Conservation (phyloP, 2,797 vertebrate species). For the Cyclopterus lumpus region DNA sequence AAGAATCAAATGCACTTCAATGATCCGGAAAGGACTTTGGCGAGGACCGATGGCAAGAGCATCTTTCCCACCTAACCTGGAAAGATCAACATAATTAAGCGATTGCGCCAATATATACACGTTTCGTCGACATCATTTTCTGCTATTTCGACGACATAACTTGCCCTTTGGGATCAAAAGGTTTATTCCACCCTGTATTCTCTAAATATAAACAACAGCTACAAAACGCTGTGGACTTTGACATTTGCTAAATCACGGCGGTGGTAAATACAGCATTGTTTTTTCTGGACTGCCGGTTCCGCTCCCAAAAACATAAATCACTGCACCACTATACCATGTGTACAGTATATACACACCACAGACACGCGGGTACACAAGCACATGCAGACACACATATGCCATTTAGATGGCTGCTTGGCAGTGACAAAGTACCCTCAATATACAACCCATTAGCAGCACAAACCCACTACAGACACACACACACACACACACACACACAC, state of each 20-base stretch:
- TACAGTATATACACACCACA: neutral
- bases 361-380: neutral
- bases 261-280: conserved; percentile 10
- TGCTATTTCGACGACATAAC: neutral
- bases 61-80: neutral
- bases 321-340: neutral
- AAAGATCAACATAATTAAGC: neutral
- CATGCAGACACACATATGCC: conserved; percentile 13
- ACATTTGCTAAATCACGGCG: conserved; percentile 3
- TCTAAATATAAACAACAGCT: conserved; percentile 3
- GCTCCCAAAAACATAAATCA: conserved; percentile 25
- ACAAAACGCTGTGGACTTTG: neutral
- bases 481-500: too few species aligned
- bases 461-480: conserved; percentile 3
- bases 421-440: conserved; percentile 48
- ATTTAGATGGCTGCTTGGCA: conserved; percentile 43
- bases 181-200: neutral
- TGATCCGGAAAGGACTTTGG: neutral
- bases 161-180: neutral
- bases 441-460: conserved; percentile 42
- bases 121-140: neutral
- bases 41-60: neutral
- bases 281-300: conserved; percentile 9
- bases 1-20: neutral
- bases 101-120: neutral